These are phyloP conservation scores for Muschampia plurimacula DNA, from an alignment of 2,888 invertebrate genomes.

Conservation along the genomic window DNA sequence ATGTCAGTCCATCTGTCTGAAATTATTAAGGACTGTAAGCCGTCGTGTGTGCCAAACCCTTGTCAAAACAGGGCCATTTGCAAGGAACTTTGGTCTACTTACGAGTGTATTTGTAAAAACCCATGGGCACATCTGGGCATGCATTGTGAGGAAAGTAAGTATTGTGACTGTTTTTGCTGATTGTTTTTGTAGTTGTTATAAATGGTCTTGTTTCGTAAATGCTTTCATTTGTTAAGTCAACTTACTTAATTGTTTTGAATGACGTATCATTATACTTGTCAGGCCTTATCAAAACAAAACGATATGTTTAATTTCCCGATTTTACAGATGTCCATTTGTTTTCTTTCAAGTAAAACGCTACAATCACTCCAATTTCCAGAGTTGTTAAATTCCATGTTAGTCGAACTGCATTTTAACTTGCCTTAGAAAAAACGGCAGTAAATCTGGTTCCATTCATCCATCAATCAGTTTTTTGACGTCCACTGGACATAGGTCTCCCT, in stretches of 20 bases:
- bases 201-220: neutral
- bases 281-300: too few relatives aligned
- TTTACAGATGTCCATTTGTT: too few relatives aligned
- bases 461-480: too few relatives aligned
- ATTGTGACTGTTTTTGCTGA: neutral
- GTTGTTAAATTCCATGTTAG: too few relatives aligned
- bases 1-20: conserved; percentile 96
- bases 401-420: too few relatives aligned
- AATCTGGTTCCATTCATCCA: too few relatives aligned
- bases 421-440: too few relatives aligned
- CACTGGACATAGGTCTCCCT: too few relatives aligned
- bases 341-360: too few relatives aligned
- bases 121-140: conserved; percentile 96
- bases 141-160: conserved; percentile 96
- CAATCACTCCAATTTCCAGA: too few relatives aligned
- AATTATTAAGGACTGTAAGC: conserved; percentile 96
- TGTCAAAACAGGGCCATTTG: conserved; percentile 96
- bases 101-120: conserved; percentile 96
- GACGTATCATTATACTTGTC: too few relatives aligned
- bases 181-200: neutral
- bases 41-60: conserved; percentile 97
- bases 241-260: neutral
- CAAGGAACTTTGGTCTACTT: conserved; percentile 96
- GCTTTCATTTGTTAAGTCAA: neutral
- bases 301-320: too few relatives aligned